A percentile compares a stretch with the other conserved stretches of the same genome.
Conservation (phyloP, 2,888 invertebrate species). For the Thymelicus sylvestris region DNA sequence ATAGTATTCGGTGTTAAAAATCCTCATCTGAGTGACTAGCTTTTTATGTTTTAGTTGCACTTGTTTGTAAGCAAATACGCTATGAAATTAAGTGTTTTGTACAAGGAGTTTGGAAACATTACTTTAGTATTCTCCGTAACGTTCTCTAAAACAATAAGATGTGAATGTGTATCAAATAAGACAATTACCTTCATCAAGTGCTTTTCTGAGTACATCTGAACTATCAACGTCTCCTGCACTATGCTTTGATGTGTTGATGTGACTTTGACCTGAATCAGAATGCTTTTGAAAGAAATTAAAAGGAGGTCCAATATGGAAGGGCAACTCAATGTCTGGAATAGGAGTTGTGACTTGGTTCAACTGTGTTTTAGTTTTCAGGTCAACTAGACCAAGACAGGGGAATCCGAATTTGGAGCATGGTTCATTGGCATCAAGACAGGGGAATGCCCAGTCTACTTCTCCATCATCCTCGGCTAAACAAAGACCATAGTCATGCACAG, state of each 20-base stretch:
- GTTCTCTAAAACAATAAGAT: too few species aligned
- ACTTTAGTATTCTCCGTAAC: too few species aligned
- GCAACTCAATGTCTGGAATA: slow-evolving; percentile 68
- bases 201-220: slow-evolving; percentile 75
- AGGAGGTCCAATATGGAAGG: slow-evolving; percentile 51
- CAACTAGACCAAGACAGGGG: slow-evolving; percentile 93
- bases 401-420: slow-evolving; percentile 97
- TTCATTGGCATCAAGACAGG: slow-evolving; percentile 94
- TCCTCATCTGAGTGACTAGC: too few species aligned
- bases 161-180: slow-evolving; percentile 1
- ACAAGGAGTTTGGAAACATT: too few species aligned
- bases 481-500: slow-evolving; percentile 91
- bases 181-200: slow-evolving; percentile 72
- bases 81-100: too few species aligned
- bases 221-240: slow-evolving; percentile 77
- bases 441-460: slow-evolving; percentile 97
- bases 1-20: too few species aligned
- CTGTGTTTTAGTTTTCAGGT: slow-evolving; percentile 81
- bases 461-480: slow-evolving; percentile 98
- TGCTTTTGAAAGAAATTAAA: slow-evolving; percentile 70
- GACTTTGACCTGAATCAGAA: slow-evolving; percentile 65
- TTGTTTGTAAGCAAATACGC: too few species aligned
- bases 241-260: slow-evolving; percentile 67
- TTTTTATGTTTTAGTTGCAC: too few species aligned
- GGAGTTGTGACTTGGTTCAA: slow-evolving; percentile 53